phyloP scores from a whole-genome alignment of 2,797 vertebrate genomes.

The Melanotaenia nigrans region DNA sequence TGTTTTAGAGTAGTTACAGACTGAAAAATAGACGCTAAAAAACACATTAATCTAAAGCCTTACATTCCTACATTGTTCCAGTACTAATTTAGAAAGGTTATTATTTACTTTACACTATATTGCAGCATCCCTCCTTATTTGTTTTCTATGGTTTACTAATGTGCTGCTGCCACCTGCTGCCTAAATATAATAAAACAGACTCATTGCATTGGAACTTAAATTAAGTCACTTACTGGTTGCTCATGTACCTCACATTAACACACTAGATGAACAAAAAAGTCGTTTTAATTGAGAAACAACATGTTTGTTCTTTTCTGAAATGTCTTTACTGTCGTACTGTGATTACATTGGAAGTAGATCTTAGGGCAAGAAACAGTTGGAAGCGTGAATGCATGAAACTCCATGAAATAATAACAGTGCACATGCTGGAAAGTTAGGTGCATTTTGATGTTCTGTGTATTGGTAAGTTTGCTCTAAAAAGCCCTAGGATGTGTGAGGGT shows the following conservation, averaged over 20 bases:
- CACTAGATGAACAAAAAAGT: not conserved
- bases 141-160: constrained; percentile 27
- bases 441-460: not conserved
- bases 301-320: not conserved
- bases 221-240: no score
- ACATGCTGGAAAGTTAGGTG: not conserved
- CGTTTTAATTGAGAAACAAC: not conserved
- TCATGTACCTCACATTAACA: not conserved
- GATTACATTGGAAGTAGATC: no score
- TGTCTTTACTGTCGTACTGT: not conserved
- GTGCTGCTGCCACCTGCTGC: constrained; percentile 73
- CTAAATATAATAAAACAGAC: constrained; percentile 11
- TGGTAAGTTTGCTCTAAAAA: not conserved
- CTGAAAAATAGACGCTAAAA: constrained; percentile 9
- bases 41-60: constrained; percentile 10
- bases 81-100: not conserved
- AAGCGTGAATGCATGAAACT: not conserved
- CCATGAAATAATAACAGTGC: not conserved
- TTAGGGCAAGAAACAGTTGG: no score
- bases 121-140: not conserved
- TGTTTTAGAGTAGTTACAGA: constrained; percentile 4
- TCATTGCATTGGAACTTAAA: no score
- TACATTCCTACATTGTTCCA: not conserved
- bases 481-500: no score
- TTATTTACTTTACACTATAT: not conserved